Conservation (phyloP, 2,797 vertebrate species). For the Eulemur mongoz region DNA sequence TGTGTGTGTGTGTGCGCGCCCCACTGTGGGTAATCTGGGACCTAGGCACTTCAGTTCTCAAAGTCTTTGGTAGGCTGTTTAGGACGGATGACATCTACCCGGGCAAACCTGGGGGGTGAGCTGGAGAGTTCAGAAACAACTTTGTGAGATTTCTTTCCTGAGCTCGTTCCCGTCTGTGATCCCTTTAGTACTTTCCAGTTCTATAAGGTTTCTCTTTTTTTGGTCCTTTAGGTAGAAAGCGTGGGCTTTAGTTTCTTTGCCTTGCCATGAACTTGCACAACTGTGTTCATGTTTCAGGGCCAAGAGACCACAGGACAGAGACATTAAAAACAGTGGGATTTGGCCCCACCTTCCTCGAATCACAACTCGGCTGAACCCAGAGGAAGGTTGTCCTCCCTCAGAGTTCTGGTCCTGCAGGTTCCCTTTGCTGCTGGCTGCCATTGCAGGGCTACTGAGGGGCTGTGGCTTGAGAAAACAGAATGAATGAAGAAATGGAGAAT, state of each 20-base stretch:
- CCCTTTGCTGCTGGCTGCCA: not conserved
- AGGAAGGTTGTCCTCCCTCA: not conserved
- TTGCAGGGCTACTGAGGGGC: not conserved
- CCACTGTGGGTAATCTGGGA: not conserved
- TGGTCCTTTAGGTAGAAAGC: not conserved
- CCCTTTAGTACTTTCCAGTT: not conserved
- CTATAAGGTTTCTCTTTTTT: not conserved
- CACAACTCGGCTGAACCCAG: not conserved
- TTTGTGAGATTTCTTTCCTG: not conserved
- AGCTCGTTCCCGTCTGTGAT: not conserved
- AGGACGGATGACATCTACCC: not conserved
- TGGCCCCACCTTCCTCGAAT: not conserved
- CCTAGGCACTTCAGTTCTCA: not conserved
- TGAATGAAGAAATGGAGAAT: not conserved
- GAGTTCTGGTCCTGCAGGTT: not conserved
- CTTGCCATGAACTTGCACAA: not conserved
- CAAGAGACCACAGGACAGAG: not conserved
- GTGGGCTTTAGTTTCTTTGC: not conserved
- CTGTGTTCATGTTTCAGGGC: not conserved
- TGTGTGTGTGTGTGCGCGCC: too few species aligned
- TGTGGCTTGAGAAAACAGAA: not conserved
- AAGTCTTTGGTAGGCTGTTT: not conserved
- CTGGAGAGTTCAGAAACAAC: not conserved
- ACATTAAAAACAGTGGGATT: not conserved
- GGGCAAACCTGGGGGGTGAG: not conserved